Conservation (phyloP, 2,888 invertebrate species). For the Lepidochrysops patricia region DNA sequence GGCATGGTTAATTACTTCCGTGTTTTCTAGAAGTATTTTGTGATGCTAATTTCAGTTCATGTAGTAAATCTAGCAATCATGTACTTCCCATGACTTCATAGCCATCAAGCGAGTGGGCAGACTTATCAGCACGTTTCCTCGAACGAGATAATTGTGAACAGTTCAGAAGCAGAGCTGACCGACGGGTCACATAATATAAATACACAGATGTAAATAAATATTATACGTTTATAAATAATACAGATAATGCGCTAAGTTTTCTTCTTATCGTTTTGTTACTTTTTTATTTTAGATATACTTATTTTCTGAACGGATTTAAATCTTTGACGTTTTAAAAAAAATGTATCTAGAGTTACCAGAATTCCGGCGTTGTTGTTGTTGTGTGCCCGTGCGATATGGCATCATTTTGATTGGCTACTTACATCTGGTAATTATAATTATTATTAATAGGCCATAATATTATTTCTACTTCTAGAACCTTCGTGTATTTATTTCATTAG, state of each 20-base stretch:
- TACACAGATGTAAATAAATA: not conserved
- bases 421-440: slow-evolving; percentile 36
- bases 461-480: slow-evolving; percentile 8
- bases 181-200: not conserved
- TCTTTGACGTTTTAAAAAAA: not conserved
- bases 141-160: not conserved
- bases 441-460: no score
- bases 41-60: not conserved
- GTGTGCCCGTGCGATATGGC: slow-evolving; percentile 40
- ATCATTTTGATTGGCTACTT: slow-evolving; percentile 38
- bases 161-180: not conserved
- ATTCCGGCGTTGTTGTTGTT: slow-evolving; percentile 38
- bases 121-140: not conserved
- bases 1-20: not conserved
- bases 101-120: not conserved
- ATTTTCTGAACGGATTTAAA: no score
- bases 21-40: not conserved
- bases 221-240: not conserved
- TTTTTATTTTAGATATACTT: no score
- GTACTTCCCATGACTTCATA: not conserved
- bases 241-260: no score
- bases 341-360: slow-evolving; percentile 41
- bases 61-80: not conserved
- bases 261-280: no score
- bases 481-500: not conserved